A percentile compares a stretch with the other conserved stretches of the same genome.
Conservation (phyloP, 2,113 vertebrate genomes). For the Hirundichthys speculiger region DNA sequence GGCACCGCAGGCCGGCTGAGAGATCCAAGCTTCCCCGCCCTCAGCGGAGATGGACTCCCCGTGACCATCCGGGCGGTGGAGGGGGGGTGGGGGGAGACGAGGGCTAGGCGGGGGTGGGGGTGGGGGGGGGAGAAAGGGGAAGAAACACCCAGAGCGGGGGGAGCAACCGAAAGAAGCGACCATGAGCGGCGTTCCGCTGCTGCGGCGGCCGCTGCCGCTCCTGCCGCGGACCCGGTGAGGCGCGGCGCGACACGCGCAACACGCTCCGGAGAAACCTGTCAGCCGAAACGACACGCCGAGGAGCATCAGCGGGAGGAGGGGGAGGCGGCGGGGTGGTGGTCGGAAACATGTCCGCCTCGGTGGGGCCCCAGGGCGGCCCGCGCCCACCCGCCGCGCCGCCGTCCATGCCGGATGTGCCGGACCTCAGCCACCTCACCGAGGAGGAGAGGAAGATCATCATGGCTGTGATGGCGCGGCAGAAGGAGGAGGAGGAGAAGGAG, state of each 20-base stretch:
- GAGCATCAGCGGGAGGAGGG: constrained; percentile 56
- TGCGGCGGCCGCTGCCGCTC: constrained; percentile 75
- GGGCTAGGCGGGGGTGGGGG: constrained; percentile 1
- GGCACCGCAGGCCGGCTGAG: constrained; percentile 44
- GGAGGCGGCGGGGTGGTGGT: constrained; percentile 62
- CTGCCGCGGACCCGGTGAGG: constrained; percentile 85
- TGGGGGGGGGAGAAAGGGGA: constrained; percentile 60
- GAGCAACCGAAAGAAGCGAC: constrained; percentile 76
- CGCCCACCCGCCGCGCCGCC: constrained; percentile 92
- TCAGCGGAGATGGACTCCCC: constrained; percentile 82
- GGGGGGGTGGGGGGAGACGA: constrained; percentile 5
- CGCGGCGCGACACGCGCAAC: constrained; percentile 63
- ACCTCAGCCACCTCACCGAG: constrained; percentile 98
- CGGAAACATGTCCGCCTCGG: constrained; percentile 90
- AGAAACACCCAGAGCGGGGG: constrained; percentile 60
- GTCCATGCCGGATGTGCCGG: constrained; percentile 94
- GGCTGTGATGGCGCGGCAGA: constrained; percentile 98
- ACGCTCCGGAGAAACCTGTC: constrained; percentile 69
- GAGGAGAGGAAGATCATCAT: constrained; percentile 97
- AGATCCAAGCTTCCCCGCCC: constrained; percentile 8
- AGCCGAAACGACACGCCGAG: constrained; percentile 82
- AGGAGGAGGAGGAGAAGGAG: constrained; percentile 97
- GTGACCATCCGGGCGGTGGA: constrained; percentile 72
- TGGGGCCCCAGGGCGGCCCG: constrained; percentile 93
- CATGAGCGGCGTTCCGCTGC: constrained; percentile 85